Conservation (phyloP, 2,113 vertebrate genomes). For the Oncorhynchus masou region DNA sequence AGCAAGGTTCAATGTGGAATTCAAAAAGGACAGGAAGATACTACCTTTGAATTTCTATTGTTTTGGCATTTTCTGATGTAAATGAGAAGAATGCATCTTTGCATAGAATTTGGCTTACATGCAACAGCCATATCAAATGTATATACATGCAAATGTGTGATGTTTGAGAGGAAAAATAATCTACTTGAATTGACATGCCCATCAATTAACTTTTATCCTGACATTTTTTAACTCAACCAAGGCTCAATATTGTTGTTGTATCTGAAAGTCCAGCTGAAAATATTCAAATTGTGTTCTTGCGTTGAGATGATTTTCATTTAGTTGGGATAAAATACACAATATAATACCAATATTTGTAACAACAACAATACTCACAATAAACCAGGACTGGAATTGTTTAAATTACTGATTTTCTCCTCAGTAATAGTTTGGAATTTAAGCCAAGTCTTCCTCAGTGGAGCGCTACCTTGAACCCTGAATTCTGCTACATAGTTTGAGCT, state of each 20-base stretch:
- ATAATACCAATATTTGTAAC: background rate
- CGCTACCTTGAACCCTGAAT: slow-evolving; percentile 7
- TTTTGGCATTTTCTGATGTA: background rate
- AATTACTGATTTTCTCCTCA: background rate
- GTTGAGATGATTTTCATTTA: background rate
- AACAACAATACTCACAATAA: no score
- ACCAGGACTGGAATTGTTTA: no score
- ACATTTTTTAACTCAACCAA: background rate
- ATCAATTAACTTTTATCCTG: background rate
- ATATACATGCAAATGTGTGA: no score
- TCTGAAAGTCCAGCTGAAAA: background rate
- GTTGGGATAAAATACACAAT: no score
- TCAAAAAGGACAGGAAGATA: slow-evolving; percentile 11
- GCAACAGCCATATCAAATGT: no score
- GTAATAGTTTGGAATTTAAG: background rate
- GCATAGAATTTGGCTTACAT: no score
- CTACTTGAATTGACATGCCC: no score
- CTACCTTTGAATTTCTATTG: background rate
- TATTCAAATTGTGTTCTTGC: background rate
- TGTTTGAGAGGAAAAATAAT: no score
- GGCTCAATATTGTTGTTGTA: background rate
- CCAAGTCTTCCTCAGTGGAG: background rate
- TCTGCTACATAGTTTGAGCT: background rate
- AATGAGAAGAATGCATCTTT: no score
- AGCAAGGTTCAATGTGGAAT: slow-evolving; percentile 12